phyloP scores from a whole-genome alignment of 2,888 invertebrate species.

The Eupithecia pulchellata region DNA sequence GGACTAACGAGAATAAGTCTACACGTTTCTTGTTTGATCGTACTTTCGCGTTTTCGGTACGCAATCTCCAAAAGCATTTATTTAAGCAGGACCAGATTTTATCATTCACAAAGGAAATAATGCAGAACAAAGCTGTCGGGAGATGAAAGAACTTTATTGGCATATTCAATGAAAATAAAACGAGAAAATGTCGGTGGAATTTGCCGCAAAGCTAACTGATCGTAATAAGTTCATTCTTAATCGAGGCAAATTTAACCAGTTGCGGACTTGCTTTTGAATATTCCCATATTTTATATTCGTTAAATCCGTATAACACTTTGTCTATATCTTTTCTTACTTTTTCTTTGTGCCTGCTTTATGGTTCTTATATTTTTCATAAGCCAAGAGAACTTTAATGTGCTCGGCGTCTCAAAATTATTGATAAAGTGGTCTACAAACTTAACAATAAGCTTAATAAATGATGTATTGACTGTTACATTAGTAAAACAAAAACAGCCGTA shows the following conservation, averaged over 20 bases:
- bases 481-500: conserved; percentile 26
- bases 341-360: not conserved
- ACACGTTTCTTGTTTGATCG: not conserved
- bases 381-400: not conserved
- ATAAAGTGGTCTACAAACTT: conserved; percentile 19
- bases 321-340: not conserved
- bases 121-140: conserved; percentile 58
- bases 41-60: not conserved
- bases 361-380: not conserved
- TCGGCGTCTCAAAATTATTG: not conserved
- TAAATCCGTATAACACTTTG: not conserved
- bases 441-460: conserved; percentile 26
- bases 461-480: conserved; percentile 26
- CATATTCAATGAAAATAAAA: conserved; percentile 50
- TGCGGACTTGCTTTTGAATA: not conserved
- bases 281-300: not conserved
- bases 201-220: conserved; percentile 69
- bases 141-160: conserved; percentile 70
- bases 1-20: not conserved
- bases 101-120: conserved; percentile 41
- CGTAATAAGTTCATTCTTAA: conserved; percentile 63
- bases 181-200: conserved; percentile 53
- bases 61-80: conserved; percentile 10
- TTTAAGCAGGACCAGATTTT: conserved; percentile 33
- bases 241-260: conserved; percentile 36